Evolutionary conservation across 2,113 vertebrate species (phyloP).

Genomic region (Brienomyrus longianalis): DNA sequence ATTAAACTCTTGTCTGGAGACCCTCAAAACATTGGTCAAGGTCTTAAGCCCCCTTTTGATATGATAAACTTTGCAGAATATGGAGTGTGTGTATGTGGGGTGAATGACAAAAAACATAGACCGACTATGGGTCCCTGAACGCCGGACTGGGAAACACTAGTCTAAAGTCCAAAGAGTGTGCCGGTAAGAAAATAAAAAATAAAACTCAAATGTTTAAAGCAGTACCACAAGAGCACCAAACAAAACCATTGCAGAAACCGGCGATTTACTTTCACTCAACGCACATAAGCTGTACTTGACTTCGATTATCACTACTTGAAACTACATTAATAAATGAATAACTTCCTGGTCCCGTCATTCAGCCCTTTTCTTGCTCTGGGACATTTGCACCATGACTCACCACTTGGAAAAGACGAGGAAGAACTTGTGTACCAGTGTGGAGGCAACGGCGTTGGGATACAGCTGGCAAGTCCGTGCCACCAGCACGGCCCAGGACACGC

Average conservation of each 20-base stretch:
- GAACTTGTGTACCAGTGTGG: constrained; percentile 92
- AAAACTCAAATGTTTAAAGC: not conserved
- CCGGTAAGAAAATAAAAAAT: not conserved
- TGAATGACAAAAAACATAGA: not conserved
- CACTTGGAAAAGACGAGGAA: constrained; percentile 95
- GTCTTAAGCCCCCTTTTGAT: not conserved
- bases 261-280: not conserved
- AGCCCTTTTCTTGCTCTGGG: not conserved
- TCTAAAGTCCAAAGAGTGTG: not conserved
- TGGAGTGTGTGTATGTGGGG: not conserved
- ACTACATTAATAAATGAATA: not conserved
- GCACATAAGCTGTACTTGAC: not conserved
- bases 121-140: not conserved
- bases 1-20: not conserved
- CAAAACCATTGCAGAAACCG: not conserved
- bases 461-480: constrained; percentile 93
- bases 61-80: not conserved
- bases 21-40: not conserved
- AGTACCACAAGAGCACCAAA: not conserved
- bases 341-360: not conserved
- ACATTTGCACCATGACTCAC: constrained; percentile 53
- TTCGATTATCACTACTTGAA: not conserved
- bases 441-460: constrained; percentile 88
- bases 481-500: constrained; percentile 96
- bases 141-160: not conserved